Evolutionary conservation across 2,797 vertebrate genomes (phyloP), one percentile per base, ranked within the genome.

Genomic region (Urophycis tenuis): DNA sequence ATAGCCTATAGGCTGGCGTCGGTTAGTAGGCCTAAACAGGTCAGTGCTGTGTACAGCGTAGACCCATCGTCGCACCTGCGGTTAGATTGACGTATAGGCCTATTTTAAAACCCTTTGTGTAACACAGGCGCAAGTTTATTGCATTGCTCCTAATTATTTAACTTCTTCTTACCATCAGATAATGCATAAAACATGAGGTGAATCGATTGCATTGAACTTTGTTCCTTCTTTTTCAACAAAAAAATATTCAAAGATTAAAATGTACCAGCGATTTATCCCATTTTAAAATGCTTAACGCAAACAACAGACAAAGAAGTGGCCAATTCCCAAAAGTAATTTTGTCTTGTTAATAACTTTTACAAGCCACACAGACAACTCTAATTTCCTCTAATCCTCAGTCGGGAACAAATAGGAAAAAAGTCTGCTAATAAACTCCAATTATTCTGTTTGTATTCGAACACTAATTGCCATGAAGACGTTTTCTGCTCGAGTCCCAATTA

Each of bases 261-360:
- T 85, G 76, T 85, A 80, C 76, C 84, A 77, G 81, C 79, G 84
- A 82, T 82, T 82, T 39, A 84, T 88, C 80, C 81, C 75, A 75
- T 78, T 78, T 85, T 84, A 84, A 86, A 83, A 60, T 82, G 84
- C 76, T 78, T 80, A 79, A 87, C 60, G 79, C 82, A 88, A 90
- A 87, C 72, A 84, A 80, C 79, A 89, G 85, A 67, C 60, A 5
- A 67, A 67, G 60, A 67, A 81, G 82, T 83, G 86, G 76, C 87
- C 83, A 75, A 81, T 77, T 81, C 86, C 77, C 77, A 86, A 79
- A 85, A 91, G 87, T 90, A 85, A 87, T 87, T 92, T 91, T 90
- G 90, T 92, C 86, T 91, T 83, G 86, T 88, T 92, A 91, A 91
- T 92, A 91, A 91, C 86, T 89, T 88, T 81, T 78, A 81, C 87